These are phyloP conservation scores for Ciona savignyi DNA, from an alignment of 23 tunicate species.

Conservation along the genomic window DNA sequence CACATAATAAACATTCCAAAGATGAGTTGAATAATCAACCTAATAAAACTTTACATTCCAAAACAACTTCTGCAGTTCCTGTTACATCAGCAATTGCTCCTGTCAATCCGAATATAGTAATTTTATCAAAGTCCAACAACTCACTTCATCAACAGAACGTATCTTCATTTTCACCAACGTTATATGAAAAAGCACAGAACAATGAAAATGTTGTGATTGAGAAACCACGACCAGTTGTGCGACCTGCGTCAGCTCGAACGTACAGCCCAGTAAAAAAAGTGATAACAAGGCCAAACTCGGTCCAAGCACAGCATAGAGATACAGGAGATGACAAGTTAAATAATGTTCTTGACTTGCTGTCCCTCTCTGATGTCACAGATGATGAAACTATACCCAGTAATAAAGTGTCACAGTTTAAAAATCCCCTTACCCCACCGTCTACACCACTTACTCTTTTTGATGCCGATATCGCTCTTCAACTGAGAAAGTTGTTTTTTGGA, in stretches of 20 bases:
- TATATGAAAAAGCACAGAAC: neutral
- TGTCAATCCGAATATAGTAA: too few relatives aligned
- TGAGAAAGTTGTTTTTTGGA: slow-evolving; percentile 53
- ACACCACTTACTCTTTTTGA: slow-evolving; percentile 1
- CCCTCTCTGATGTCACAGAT: neutral
- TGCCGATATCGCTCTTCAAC: slow-evolving; percentile 24
- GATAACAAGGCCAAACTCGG: neutral
- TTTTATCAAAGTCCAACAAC: too few relatives aligned
- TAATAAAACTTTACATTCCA: neutral
- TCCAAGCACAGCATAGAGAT: neutral
- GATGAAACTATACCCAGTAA: too few relatives aligned
- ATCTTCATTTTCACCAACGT: too few relatives aligned
- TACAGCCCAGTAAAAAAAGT: neutral
- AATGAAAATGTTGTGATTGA: neutral
- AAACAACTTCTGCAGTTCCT: too few relatives aligned
- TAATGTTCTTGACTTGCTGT: neutral
- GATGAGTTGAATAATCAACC: too few relatives aligned
- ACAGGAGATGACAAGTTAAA: neutral
- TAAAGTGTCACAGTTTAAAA: too few relatives aligned
- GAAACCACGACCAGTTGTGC: neutral
- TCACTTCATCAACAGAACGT: neutral
- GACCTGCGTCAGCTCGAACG: neutral
- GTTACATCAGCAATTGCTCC: neutral
- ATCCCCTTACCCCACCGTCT: neutral
- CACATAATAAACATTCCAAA: too few relatives aligned